Evolutionary conservation across 2,113 vertebrate species (phyloP), one percentile per base, ranked within the genome.

Genomic region (Neofelis nebulosa): DNA sequence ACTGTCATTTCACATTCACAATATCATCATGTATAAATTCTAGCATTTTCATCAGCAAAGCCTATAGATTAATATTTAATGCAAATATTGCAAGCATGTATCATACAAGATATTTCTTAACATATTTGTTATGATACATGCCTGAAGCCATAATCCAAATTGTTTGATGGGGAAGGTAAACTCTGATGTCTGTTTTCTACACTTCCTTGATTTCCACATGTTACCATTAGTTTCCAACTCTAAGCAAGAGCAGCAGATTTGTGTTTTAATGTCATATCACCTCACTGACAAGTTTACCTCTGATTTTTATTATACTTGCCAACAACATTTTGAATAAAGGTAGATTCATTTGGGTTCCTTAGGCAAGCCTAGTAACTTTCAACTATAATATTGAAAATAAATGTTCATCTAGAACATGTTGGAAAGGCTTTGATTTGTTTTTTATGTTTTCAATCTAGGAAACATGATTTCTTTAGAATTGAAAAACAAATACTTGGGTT

Each of bases 291-390:
- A 63, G 38, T 71, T 91, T 96, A 33, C 50, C 14, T 15, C 86
- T 93, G 84, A 48, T 92, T 91, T 97, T 97, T 84, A 89, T 79
- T 83, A 23, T 61, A 82, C 36, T 38, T 89, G 33, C 83, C 93
- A 96, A 84, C 80, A 91, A 80, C 48, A 31, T 81, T 98, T 95
- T 92, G 68, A 97, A 82, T 79, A 71, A 95, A 88, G 36, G 16
- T 76, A 50, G 36, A 81, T 95, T 96, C 68, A 93, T 80, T 68
- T 93, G 18, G 50, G 79, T 92, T 93, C 76, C 23, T 57, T 92
- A 79, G 91, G 85, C 38, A 82, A 95, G 36, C 10, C 87, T 55
- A 25, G n/a, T 55, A 89, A 97, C 45, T 81, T 91, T 93, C 80
- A 61, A 48, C 29, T 82, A 33, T 41, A 65, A 93, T 80, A 89